Conservation (phyloP, 2,113 vertebrate species). For the Myrmecobius fasciatus region DNA sequence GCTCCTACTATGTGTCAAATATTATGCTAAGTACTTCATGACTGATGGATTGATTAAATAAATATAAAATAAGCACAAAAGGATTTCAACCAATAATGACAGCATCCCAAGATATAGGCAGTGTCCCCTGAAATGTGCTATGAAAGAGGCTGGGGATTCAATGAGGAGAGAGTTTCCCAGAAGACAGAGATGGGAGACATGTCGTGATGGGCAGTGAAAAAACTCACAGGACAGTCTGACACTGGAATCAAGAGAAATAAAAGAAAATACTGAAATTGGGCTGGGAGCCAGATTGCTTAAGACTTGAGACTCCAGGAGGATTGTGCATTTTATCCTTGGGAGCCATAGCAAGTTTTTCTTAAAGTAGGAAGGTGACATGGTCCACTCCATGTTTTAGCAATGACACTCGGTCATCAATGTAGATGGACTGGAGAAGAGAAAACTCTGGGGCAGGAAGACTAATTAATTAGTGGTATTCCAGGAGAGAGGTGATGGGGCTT, state of each 20-base stretch:
- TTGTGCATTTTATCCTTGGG: neutral
- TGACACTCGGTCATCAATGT: neutral
- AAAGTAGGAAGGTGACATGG: neutral
- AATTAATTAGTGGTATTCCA: neutral
- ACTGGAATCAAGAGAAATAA: neutral
- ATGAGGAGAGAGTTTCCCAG: neutral
- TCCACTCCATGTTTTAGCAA: neutral
- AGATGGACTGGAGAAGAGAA: neutral
- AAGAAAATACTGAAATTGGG: neutral
- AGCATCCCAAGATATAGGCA: too few relatives aligned
- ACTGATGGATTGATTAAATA: neutral
- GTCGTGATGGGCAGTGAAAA: neutral
- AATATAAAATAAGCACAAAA: neutral
- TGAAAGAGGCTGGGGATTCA: too few relatives aligned
- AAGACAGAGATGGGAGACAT: neutral
- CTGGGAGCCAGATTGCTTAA: neutral
- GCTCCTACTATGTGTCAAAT: neutral
- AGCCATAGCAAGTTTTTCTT: neutral
- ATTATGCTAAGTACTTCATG: neutral
- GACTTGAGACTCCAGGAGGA: neutral
- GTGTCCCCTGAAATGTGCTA: too few relatives aligned
- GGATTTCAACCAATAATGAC: too few relatives aligned
- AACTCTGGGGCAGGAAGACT: too few relatives aligned
- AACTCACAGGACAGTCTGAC: neutral
- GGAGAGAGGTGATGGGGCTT: neutral